These are phyloP conservation scores for Coryphaenoides rupestris DNA, from an alignment of 2,113 vertebrate genomes.

Conservation along the genomic window DNA sequence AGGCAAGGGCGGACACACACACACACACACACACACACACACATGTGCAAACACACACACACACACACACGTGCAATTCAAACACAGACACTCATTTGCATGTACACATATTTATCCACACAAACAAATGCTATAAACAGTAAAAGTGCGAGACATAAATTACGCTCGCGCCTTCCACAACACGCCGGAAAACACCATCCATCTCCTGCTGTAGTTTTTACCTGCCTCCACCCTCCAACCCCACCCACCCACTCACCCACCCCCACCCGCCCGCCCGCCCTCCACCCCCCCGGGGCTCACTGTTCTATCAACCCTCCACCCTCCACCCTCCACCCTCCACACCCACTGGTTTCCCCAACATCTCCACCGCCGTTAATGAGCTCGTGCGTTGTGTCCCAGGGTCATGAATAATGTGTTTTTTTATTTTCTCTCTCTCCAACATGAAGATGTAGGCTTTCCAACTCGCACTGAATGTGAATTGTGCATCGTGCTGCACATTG, in stretches of 20 bases:
- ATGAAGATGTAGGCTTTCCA: background rate
- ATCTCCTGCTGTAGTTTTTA: constrained; percentile 16
- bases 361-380: constrained; percentile 41
- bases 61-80: background rate
- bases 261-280: background rate
- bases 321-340: constrained; percentile 11
- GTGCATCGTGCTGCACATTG: background rate
- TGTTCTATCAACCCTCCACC: constrained; percentile 3
- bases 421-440: background rate
- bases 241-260: background rate
- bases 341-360: constrained; percentile 8
- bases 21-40: background rate
- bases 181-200: constrained; percentile 12
- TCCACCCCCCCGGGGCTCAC: constrained; percentile 4
- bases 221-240: background rate
- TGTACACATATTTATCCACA: background rate
- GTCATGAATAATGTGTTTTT: constrained; percentile 33
- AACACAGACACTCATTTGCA: background rate
- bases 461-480: no score
- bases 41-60: background rate
- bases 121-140: background rate
- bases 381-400: constrained; percentile 33
- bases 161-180: constrained; percentile 10
- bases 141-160: constrained; percentile 5
- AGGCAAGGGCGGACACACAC: background rate